These are phyloP conservation scores for Machimus rusticus DNA, from an alignment of 2,888 invertebrate genomes.

Conservation along the genomic window DNA sequence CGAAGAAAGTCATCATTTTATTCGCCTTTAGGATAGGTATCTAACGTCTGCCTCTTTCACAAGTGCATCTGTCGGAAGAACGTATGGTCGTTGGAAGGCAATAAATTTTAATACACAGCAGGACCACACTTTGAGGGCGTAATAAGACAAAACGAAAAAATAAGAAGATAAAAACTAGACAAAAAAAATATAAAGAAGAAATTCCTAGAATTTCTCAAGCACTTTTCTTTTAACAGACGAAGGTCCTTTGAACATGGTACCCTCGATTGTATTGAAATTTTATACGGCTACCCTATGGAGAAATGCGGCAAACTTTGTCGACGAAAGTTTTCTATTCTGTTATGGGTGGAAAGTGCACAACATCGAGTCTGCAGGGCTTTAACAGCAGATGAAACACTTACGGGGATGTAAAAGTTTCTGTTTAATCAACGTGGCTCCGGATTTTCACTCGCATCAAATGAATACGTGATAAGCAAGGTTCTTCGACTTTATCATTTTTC, in stretches of 20 bases:
- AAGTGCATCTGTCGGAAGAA: slow-evolving; percentile 11
- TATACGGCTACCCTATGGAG: neutral
- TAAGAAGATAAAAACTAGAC: neutral
- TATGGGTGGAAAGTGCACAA: neutral
- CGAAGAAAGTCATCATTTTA: neutral
- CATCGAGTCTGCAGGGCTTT: neutral
- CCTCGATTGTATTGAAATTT: slow-evolving; percentile 20
- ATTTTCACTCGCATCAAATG: neutral
- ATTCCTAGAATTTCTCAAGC: neutral
- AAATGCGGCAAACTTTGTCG: neutral
- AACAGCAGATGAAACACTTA: slow-evolving; percentile 2
- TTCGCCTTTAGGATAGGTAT: neutral
- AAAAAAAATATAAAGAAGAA: neutral
- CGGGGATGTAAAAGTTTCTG: slow-evolving; percentile 12
- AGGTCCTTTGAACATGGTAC: neutral
- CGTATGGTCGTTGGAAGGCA: neutral
- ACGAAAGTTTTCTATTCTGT: neutral
- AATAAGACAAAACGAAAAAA: neutral
- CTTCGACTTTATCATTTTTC: neutral
- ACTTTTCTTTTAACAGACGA: neutral
- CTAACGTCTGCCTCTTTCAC: neutral
- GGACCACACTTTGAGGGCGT: neutral
- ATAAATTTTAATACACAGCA: slow-evolving; percentile 24
- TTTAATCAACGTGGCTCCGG: neutral
- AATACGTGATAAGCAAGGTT: slow-evolving; percentile 4